Evolutionary conservation across 2,888 invertebrate species (phyloP), one percentile per base, ranked within the genome.

Genomic region (Tipula unca): DNA sequence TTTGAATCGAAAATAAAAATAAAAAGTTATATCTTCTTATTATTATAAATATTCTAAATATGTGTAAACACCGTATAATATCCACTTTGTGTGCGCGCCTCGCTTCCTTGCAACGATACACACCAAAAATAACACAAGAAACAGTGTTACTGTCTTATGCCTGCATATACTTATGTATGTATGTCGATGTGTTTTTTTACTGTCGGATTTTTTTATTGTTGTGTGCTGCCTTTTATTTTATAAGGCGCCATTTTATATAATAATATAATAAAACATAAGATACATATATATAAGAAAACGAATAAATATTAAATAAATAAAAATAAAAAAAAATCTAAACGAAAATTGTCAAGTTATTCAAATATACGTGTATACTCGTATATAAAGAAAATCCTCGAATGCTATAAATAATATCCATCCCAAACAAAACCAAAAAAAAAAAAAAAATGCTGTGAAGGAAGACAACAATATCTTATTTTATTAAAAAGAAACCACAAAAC

Each of bases 401-500:
- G 69, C 69, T 69, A 69, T 69, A 69, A 69, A 69, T 69, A 69
- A 69, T 69, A 69, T 69, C 25, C 69, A 69, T 69, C 69, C 69
- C 69, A 69, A 69, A 10, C 25, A 48, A 48, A 32, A 32, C 32
- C 25, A 69, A 69, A 69, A 69, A 69, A 69, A 69, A 69, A 32
- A 1, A 48, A 54, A 25, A 69, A 25, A 69, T 69, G 69, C 25
- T 69, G 69, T 13, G 69, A 69, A 69, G 69, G 69, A 69, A 69
- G 69, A 69, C 69, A 69, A 69, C 69, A 69, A 69, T 69, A 69
- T 69, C 69, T 69, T 69, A 69, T 69, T 69, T 69, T 69, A 69
- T 69, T 69, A 25, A 69, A 17, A 69, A 1, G 69, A 69, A 25
- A 69, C 69, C 69, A 69, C 69, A 69, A 69, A 69, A 69, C 69